Conservation (phyloP, 2,113 vertebrate species). For the Leucoraja erinaceus region DNA sequence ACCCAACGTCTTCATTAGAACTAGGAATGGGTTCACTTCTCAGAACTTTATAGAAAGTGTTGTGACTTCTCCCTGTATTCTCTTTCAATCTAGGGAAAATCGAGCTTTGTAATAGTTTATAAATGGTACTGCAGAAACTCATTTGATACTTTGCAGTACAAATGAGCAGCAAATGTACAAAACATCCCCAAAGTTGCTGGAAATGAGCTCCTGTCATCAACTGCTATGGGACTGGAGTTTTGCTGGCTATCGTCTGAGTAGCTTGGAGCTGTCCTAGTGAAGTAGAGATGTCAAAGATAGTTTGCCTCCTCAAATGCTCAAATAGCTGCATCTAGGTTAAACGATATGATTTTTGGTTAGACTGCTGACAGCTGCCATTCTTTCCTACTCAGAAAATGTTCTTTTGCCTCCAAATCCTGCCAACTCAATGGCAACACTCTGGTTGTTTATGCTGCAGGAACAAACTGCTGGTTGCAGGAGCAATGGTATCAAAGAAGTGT, state of each 20-base stretch:
- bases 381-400: neutral
- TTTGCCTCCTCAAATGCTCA: neutral
- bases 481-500: neutral
- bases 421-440: neutral
- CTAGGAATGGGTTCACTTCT: neutral
- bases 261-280: neutral
- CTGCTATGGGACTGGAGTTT: neutral
- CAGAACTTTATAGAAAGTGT: neutral
- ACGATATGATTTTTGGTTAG: neutral
- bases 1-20: neutral
- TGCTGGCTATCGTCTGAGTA: neutral
- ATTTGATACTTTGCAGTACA: neutral
- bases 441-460: neutral
- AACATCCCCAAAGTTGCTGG: neutral
- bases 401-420: neutral
- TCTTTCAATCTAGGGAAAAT: neutral
- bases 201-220: neutral
- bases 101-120: too few species aligned
- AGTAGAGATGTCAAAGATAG: neutral
- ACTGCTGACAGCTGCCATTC: neutral
- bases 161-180: neutral
- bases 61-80: neutral
- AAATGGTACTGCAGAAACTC: neutral
- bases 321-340: neutral
- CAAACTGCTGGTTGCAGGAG: neutral